Base-by-base conservation (phyloP, 2,888 invertebrate species). In the Ctenicera cuprea region DNA sequence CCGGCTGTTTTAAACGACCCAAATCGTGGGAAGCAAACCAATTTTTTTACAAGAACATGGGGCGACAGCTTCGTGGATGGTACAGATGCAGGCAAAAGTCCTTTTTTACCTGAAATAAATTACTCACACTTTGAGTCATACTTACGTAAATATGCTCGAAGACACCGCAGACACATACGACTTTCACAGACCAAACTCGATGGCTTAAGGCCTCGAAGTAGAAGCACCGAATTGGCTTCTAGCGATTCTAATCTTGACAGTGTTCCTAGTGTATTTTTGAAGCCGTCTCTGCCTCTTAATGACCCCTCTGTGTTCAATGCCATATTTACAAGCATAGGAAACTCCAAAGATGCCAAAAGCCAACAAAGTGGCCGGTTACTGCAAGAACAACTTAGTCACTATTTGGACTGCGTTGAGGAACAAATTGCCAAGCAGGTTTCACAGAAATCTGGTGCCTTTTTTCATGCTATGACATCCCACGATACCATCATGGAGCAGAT, bases 1-100 rank as follows among this genome's bases (percentile, higher is more conserved):
- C 96, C 98, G 41, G 97, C 98, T 71, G 97, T 97, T 78, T 90
- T 99, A 76, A 98, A 98, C 88, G 98, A 99, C 87, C 98, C 98
- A 0, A 93, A 94, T 76, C 93, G 94, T 83, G 94, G 97, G 78
- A 98, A 97, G 87, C 95, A 95, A 86, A 91, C 91, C 77, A 93
- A 97, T 86, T 97, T 99, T 84, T 97, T 99, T 84, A 97, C 97
- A 0, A 97, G 96, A 86, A 97, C 97, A 75, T 99, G 99, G 99
- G 99, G 99, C 52, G 98, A 98, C 82, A 90, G 92, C 73, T 99
- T 99, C 87, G 91, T 97, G 18, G 97, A 97, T 76, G 93, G 94
- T 82, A 89, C 91, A 26, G 77, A 78, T 22, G 91, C 97, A 80
- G 90, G 92, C 43, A 92, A 93, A 78, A 95, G 95, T 81, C 92